Evolutionary conservation across 2,797 vertebrate genomes (phyloP).

Genomic region (Sebastes oblongus): DNA sequence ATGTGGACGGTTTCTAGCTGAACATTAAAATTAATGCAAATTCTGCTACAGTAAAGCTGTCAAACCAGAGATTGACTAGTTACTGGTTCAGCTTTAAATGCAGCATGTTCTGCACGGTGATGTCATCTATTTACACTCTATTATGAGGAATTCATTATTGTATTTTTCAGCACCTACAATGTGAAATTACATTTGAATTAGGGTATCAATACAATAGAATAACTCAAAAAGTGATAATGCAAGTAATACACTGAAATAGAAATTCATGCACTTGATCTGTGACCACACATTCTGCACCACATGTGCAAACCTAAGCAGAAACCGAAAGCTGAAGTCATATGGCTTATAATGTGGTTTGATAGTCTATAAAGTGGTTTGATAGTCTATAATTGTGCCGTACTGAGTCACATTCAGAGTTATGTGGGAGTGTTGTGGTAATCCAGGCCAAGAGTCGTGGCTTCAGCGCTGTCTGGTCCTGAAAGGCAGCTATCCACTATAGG

Average conservation of each 20-base stretch:
- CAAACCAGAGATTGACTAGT: not conserved
- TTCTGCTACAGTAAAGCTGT: not conserved
- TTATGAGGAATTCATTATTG: not conserved
- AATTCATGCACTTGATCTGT: not conserved
- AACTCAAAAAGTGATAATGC: rapidly evolving
- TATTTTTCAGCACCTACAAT: not conserved
- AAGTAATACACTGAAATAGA: not conserved
- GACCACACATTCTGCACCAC: not conserved
- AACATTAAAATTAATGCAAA: slow-evolving; percentile 32
- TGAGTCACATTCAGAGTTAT: slow-evolving; percentile 4
- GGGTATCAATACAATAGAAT: not conserved
- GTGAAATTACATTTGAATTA: not conserved
- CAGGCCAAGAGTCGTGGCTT: slow-evolving; percentile 21
- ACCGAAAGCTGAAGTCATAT: slow-evolving; percentile 1
- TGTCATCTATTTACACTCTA: not conserved
- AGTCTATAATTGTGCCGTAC: not conserved
- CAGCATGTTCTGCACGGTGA: not conserved
- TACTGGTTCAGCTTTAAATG: not conserved
- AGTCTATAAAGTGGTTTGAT: not conserved
- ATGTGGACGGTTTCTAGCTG: not conserved
- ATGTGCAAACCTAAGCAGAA: slow-evolving; percentile 17
- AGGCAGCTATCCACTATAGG: not conserved
- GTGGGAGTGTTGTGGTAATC: slow-evolving; percentile 22
- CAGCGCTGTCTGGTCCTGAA: not conserved
- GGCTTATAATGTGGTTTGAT: slow-evolving; percentile 1